Percentiles rank a stretch among this genome's conserved stretches.
Conservation (phyloP, 2,113 vertebrate genomes). For the Ornithorhynchus anatinus region DNA sequence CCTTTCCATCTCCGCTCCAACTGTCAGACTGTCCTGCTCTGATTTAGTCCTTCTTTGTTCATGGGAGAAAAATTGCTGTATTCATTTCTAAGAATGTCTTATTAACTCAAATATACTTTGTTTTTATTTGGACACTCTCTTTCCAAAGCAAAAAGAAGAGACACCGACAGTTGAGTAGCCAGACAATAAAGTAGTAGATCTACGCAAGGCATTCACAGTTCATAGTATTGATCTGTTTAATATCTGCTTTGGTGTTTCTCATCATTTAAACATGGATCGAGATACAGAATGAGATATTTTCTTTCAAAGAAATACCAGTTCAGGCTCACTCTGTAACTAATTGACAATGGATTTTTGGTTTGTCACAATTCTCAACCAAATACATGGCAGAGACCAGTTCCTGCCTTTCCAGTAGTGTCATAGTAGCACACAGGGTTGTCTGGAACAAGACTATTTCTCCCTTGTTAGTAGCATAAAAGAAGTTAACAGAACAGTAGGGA, state of each 20-base stretch:
- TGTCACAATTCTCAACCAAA: neutral
- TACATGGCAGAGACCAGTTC: neutral
- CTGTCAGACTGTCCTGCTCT: no score
- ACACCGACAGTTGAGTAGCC: neutral
- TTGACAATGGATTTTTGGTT: neutral
- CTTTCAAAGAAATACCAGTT: neutral
- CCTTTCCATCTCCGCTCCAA: no score
- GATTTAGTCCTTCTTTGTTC: no score
- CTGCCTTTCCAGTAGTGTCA: neutral
- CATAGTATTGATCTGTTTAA: neutral
- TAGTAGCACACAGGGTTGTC: neutral
- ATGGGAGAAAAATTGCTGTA: no score
- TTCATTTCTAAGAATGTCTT: no score
- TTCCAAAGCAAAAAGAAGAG: neutral
- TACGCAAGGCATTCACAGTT: neutral
- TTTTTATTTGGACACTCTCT: conserved; percentile 1
- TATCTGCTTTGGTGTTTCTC: neutral
- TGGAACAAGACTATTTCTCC: no score
- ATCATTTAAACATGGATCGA: neutral
- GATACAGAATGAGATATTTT: neutral
- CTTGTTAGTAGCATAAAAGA: neutral
- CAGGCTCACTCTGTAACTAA: neutral
- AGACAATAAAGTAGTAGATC: neutral
- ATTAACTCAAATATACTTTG: no score
- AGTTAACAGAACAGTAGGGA: neutral